Base-by-base conservation (phyloP, 2,113 vertebrate genomes). In the Centropus unirufus region DNA sequence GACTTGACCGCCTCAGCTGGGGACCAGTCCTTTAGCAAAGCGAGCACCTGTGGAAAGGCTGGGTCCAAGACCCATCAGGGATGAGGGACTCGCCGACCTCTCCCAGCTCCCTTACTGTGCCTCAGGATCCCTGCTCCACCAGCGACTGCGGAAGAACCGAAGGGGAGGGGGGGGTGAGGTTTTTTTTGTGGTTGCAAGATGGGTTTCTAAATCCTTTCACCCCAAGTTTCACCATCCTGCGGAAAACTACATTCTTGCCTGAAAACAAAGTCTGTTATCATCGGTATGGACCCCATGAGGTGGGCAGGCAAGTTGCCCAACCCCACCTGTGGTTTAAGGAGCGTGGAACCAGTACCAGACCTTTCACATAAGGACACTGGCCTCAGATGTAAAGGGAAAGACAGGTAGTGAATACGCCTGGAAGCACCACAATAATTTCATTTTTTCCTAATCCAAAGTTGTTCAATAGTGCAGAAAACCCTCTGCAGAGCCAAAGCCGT, bases 61-160 rank as follows among this genome's bases (percentile, higher is more conserved):
- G 58, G 46, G 8, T 51, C 8, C 47, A n/a, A 39, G 57, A 75
- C 22, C 16, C 22, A 39, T 16, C 12, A 23, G 4, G 10, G 30
- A 6, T 3, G 26, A 57, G 0, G 4, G 70, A 36, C 30, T 30
- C 26, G 4, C 0, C 0, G 26, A 12, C 20, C 12, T 63, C 51
- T 10, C 5, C 27, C 5, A 19, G n/a, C 30, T 57, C 34, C 1
- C 1, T 9, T 51, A 14, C 9, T 0, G 3, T 11, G 9, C 17
- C n/a, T 87, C 0, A 0, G 44, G 32, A 13, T 17, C 22, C 32
- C 6, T 1, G 0, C 8, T 75, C 70, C 40, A 27, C 22, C 32
- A 19, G 36, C 0, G 3, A 58, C 54, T 58, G 32, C 6, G 8
- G 62, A 21, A 92, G 54, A 89, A 36, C 11, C 1, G 4, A 29